Percentiles rank a stretch among this genome's conserved stretches.
Evolutionary conservation across 2,113 vertebrate species (phyloP).

Genomic region (Nymphicus hollandicus): DNA sequence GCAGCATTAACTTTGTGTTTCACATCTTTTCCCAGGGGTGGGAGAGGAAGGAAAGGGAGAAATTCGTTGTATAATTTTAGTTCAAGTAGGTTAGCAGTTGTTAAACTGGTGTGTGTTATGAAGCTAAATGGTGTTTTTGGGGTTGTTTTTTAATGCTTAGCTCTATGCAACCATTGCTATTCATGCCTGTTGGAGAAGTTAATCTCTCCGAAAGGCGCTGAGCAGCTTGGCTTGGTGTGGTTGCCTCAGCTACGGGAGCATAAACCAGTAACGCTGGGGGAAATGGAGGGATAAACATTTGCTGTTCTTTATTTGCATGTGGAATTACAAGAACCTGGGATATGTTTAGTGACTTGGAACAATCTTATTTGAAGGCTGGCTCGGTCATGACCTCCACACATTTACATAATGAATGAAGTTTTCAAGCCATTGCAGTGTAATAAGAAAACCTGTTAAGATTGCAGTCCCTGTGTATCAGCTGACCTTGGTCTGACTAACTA

Average conservation of each 20-base stretch:
- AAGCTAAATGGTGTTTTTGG: background rate
- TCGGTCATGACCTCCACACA: background rate
- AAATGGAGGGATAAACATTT: background rate
- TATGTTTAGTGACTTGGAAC: conserved; percentile 15
- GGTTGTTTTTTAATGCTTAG: background rate
- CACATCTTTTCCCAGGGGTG: background rate
- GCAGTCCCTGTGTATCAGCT: background rate
- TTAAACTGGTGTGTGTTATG: background rate
- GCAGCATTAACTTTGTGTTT: background rate
- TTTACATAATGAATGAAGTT: background rate
- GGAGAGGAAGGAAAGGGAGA: conserved; percentile 25
- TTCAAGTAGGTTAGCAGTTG: background rate
- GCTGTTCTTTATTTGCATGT: background rate
- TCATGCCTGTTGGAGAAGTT: conserved; percentile 27
- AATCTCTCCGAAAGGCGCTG: background rate
- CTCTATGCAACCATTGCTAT: background rate
- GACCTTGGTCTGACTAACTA: background rate
- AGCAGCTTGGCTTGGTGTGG: background rate
- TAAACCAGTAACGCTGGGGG: background rate
- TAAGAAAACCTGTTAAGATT: background rate
- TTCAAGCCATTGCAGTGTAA: background rate
- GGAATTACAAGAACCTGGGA: conserved; percentile 5
- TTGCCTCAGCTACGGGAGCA: conserved; percentile 1
- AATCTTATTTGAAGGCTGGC: background rate
- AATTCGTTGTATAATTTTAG: background rate